Evolutionary conservation across 1,140 invertebrate species (phyloP), one percentile per base, ranked within the genome.

Genomic region (Lordiphosa collinella): DNA sequence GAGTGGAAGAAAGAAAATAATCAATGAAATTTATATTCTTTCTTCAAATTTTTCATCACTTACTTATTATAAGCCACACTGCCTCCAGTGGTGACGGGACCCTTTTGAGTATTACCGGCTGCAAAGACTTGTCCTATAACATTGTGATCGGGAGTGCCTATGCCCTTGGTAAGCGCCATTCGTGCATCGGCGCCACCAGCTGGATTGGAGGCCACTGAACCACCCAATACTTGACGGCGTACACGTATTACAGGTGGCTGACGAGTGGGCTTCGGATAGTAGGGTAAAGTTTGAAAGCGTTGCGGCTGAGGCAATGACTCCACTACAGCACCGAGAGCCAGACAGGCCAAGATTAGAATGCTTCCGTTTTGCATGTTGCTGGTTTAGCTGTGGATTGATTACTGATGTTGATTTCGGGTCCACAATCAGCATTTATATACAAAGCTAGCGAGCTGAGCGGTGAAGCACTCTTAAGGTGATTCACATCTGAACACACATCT

Each of bases 21-120:
- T n/a, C n/a, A n/a, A 8, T 43, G 22, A 7, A 9, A 18, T 10
- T 56, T 41, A 57, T 34, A 7, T 11, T 12, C 11, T 16, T 32
- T 47, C 2, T 2, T 3, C n/a, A n/a, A 2, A 8, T 25, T 12
- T 8, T 18, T 5, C 7, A 18, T 8, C 2, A 71, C 82, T 85
- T 10, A 87, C 85, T 87, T 87, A 35, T 87, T 87, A 22, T 87
- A 87, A 29, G 74, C 74, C 36, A 87, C n/a, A 5, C 60, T 48
- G 8, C 85, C 85, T 2, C 85, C 85, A 5, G 79, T 67, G 29
- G 85, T 76, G 0, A 87, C 58, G 0, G 76, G 85, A 6, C 78
- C 78, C 0, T 62, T 50, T 12, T 65, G 51, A 0, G 85, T 87
- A 49, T 87, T 87, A 41, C 85, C 85, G 0, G 85, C 85, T 0